phyloP scores from a whole-genome alignment of 2,888 invertebrate species.

The Noctua fimbriata region DNA sequence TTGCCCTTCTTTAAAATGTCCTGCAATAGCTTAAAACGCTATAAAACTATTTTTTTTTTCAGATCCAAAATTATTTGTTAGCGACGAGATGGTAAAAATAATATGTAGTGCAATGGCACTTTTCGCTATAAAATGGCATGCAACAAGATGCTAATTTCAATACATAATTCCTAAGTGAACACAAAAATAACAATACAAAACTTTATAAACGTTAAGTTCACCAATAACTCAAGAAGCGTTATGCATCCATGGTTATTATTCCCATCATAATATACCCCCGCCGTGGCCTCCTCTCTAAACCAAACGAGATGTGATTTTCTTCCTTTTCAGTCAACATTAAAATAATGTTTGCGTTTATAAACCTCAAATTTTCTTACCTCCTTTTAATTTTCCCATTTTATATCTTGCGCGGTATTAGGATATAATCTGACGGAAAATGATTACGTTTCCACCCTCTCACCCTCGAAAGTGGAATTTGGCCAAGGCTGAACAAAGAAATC shows the following conservation, averaged over 20 bases:
- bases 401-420: conserved; percentile 50
- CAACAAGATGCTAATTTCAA: neutral
- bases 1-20: neutral
- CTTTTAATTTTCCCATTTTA: conserved; percentile 53
- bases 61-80: no score
- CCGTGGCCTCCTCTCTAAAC: neutral
- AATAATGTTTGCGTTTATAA: conserved; percentile 41
- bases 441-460: conserved; percentile 52
- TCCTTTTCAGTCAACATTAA: conserved; percentile 23
- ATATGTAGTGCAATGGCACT: no score
- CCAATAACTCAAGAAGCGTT: neutral
- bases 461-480: conserved; percentile 46
- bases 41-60: no score
- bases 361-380: conserved; percentile 28
- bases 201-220: neutral
- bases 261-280: neutral
- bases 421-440: conserved; percentile 59
- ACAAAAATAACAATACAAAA: neutral
- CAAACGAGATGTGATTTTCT: conserved; percentile 11
- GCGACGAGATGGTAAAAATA: no score
- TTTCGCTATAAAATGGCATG: no score
- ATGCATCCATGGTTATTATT: neutral
- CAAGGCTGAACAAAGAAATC: conserved; percentile 37
- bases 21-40: neutral
- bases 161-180: neutral